Conservation (phyloP, 2,888 invertebrate species). For the Temnothorax ravouxi region DNA sequence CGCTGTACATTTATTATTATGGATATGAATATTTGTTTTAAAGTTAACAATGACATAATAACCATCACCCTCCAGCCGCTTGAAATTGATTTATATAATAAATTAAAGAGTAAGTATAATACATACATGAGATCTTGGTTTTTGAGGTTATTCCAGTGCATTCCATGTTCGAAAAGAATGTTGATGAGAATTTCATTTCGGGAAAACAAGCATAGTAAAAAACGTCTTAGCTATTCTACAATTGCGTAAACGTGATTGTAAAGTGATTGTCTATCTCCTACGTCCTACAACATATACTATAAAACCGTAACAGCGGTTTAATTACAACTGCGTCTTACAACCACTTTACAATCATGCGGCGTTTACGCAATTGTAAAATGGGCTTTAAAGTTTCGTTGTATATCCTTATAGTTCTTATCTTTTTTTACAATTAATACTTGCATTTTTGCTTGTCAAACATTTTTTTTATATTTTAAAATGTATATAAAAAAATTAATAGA, state of each 20-base stretch:
- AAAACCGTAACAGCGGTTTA: too few relatives aligned
- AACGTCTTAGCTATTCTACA: too few relatives aligned
- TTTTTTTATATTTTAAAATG: conserved; percentile 9
- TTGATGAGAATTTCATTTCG: conserved; percentile 13
- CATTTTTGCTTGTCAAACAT: not conserved
- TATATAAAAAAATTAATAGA: conserved; percentile 15
- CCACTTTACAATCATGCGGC: too few relatives aligned
- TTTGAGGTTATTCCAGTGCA: conserved; percentile 13
- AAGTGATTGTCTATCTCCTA: too few relatives aligned
- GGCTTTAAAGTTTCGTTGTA: too few relatives aligned
- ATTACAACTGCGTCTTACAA: too few relatives aligned
- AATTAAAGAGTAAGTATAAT: not conserved
- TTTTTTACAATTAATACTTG: conserved; percentile 10
- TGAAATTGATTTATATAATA: not conserved
- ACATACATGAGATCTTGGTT: not conserved
- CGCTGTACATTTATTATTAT: too few relatives aligned
- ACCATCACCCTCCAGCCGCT: not conserved
- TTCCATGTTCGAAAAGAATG: not conserved
- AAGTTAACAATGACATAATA: not conserved
- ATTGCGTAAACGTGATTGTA: too few relatives aligned
- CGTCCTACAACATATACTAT: too few relatives aligned
- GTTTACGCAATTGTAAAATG: too few relatives aligned
- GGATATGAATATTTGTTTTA: not conserved
- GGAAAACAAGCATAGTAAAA: too few relatives aligned
- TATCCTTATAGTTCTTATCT: too few relatives aligned